Base-by-base conservation (phyloP, 2,113 vertebrate species). In the Pangasianodon hypophthalmus region DNA sequence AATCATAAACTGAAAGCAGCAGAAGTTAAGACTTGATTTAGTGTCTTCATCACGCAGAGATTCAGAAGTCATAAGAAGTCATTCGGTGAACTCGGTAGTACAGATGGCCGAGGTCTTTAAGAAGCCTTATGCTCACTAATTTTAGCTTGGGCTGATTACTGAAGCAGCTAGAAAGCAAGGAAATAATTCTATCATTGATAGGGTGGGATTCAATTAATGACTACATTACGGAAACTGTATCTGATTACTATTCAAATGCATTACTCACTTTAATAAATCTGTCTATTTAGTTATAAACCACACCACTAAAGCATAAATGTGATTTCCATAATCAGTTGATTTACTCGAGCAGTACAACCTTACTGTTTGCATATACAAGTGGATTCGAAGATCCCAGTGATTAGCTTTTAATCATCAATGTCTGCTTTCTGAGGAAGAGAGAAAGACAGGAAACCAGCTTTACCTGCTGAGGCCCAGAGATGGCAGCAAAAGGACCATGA, bases 381-480 rank as follows among this genome's bases (percentile, higher is more conserved):
- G 18, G 37, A 77, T 48, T 46, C 21, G 19, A 8, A 46, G 73
- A 46, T 26, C 73, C 44, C 73, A 46, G 3, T 11, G 73, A 77
- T 77, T 4, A 77, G 18, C 41, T 46, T 77, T 24, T 77, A 77
- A 77, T 77, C 32, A 41, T 46, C 44, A 7, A 26, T 73, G 71
- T 19, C 71, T 3, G 64, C 11, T 4, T 11, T 69, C n/a, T 18
- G 73, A 77, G 73, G 6, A 24, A 46, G 41, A 44, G 69, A 71
- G 69, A 41, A 14, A 19, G 62, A 52, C 0, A 54, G 32, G 32
- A 32, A 64, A 44, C 14, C 19, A 41, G 16, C 29, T 54, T 16
- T 93, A 99, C 98, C 98, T 99, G 98, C 97, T 99, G 92, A 99
- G 96, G 41, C 98, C 98, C 50, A 99, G 96, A 0, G 98, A 99